These are phyloP conservation scores for Plagodis pulveraria DNA, from an alignment of 2,888 invertebrate genomes.

Conservation along the genomic window DNA sequence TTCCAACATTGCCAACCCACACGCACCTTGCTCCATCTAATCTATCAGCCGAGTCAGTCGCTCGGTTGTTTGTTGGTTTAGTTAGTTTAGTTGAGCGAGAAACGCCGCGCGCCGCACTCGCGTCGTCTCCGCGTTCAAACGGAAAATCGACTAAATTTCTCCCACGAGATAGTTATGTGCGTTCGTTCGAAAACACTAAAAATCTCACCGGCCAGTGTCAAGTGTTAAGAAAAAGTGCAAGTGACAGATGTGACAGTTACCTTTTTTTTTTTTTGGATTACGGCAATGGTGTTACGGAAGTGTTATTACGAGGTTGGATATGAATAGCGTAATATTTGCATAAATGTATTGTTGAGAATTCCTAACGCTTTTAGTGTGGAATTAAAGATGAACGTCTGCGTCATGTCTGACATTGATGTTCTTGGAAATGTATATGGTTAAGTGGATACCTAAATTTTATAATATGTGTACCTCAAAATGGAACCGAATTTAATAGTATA, in stretches of 20 bases:
- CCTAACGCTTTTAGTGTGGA: constrained; percentile 9
- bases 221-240: constrained; percentile 18
- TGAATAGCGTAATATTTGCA: constrained; percentile 33
- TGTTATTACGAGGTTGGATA: constrained; percentile 19
- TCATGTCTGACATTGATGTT: too few relatives aligned
- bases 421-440: too few relatives aligned
- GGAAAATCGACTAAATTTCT: constrained; percentile 25
- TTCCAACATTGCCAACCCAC: constrained; percentile 13
- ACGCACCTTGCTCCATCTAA: constrained; percentile 31
- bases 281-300: constrained; percentile 17
- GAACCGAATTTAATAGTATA: too few relatives aligned
- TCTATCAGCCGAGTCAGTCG: not conserved
- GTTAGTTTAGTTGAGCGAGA: constrained; percentile 51
- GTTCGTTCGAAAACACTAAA: constrained; percentile 10
- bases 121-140: constrained; percentile 43
- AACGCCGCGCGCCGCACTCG: constrained; percentile 33
- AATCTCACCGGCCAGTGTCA: constrained; percentile 14
- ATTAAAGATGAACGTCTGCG: too few relatives aligned
- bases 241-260: constrained; percentile 18
- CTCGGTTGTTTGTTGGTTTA: constrained; percentile 30
- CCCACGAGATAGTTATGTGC: constrained; percentile 33
- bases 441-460: too few relatives aligned
- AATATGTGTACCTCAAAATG: too few relatives aligned
- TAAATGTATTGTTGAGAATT: constrained; percentile 30
- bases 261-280: constrained; percentile 11